These are phyloP conservation scores for Hybos culiciformis DNA, from an alignment of 2,888 invertebrate species.

Conservation along the genomic window DNA sequence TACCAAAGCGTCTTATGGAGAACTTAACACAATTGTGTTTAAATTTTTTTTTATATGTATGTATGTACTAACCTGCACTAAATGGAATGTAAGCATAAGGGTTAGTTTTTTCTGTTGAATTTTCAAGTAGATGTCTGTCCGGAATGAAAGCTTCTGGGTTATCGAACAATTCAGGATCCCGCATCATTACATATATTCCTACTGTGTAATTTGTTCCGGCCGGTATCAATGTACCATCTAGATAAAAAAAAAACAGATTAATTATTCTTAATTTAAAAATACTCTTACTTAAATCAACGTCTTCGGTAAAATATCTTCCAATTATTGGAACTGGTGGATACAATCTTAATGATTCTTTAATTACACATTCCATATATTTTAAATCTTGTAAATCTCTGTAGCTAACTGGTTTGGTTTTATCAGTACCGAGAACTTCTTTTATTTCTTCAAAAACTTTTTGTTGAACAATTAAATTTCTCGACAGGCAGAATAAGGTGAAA, in stretches of 20 bases:
- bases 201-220: slow-evolving; percentile 26
- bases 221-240: slow-evolving; percentile 23
- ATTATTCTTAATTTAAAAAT: background rate
- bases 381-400: slow-evolving; percentile 21
- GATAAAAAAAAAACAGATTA: background rate
- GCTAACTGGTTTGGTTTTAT: slow-evolving; percentile 16
- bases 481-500: slow-evolving; percentile 23
- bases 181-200: slow-evolving; percentile 25
- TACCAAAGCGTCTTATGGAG: too few relatives aligned
- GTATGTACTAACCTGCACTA: slow-evolving; percentile 31
- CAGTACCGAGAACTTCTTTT: slow-evolving; percentile 18
- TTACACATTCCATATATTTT: slow-evolving; percentile 43
- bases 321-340: slow-evolving; percentile 53
- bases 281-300: slow-evolving; percentile 30
- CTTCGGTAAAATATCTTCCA: slow-evolving; percentile 40
- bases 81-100: slow-evolving; percentile 28
- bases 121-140: slow-evolving; percentile 33
- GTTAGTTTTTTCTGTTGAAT: slow-evolving; percentile 18
- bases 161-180: slow-evolving; percentile 22
- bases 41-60: too few relatives aligned
- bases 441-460: slow-evolving; percentile 23
- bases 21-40: too few relatives aligned
- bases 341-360: slow-evolving; percentile 50
- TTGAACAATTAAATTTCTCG: slow-evolving; percentile 26
- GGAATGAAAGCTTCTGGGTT: slow-evolving; percentile 26